phyloP scores from a whole-genome alignment of 2,113 vertebrate species.

The Odocoileus virginianus region DNA sequence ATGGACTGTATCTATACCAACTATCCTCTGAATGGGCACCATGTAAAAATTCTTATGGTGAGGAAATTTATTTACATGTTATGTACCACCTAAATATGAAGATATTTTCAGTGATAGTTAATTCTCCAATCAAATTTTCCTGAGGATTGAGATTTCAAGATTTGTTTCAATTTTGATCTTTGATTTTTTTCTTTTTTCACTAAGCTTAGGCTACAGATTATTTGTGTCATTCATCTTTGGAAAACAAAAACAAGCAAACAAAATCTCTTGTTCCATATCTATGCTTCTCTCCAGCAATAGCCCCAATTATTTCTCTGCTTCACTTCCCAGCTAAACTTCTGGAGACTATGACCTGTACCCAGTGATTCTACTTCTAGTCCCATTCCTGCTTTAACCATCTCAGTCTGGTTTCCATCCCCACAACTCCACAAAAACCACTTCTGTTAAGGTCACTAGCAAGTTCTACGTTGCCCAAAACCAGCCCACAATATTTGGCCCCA shows the following conservation, averaged over 20 bases:
- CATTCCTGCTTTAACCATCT: background rate
- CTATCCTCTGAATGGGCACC: background rate
- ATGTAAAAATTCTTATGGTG: background rate
- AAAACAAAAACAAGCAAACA: constrained; percentile 26
- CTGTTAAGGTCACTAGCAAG: background rate
- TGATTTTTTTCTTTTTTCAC: background rate
- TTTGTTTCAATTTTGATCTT: background rate
- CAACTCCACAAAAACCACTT: background rate
- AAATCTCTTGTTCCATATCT: background rate
- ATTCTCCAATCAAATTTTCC: background rate
- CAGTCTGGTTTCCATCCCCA: background rate
- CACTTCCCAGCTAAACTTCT: background rate
- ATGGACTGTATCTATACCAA: background rate
- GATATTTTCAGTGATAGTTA: background rate
- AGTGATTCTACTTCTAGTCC: background rate
- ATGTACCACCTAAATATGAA: constrained; percentile 12
- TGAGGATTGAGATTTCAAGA: constrained; percentile 39
- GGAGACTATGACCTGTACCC: background rate
- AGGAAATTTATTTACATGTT: background rate
- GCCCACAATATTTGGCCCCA: background rate
- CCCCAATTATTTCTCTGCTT: background rate
- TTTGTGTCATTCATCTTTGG: background rate
- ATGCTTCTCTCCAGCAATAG: background rate
- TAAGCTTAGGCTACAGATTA: background rate
- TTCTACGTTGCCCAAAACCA: constrained; percentile 22